Conservation (phyloP, 2,113 vertebrate genomes). For the Nestor notabilis region DNA sequence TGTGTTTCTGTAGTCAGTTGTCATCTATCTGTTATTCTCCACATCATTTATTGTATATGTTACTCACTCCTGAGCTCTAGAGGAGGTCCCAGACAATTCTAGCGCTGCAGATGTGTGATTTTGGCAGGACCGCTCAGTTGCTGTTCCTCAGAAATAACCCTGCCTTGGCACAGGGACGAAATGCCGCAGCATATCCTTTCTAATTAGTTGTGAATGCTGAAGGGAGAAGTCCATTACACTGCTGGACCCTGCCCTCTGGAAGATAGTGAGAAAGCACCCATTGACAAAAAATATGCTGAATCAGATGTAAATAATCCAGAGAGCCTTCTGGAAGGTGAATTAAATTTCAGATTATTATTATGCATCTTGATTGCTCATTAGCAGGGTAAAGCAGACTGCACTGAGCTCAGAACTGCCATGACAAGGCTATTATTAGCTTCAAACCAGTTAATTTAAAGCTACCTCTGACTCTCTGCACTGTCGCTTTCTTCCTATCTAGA, state of each 20-base stretch:
- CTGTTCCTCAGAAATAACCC: not conserved
- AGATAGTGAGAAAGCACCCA: not conserved
- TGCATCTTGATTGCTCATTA: not conserved
- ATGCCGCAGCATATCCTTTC: not conserved
- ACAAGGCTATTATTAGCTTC: not conserved
- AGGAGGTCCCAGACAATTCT: not conserved
- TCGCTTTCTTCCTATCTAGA: not conserved
- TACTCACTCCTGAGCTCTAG: not conserved
- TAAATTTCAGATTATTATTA: not conserved
- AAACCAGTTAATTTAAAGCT: not conserved
- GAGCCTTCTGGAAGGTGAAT: not conserved
- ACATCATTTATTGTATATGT: not conserved
- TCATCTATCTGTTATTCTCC: not conserved
- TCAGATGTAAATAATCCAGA: not conserved
- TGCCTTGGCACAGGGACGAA: not conserved
- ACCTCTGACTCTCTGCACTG: not conserved
- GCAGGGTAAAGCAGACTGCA: not conserved
- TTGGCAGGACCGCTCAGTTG: not conserved
- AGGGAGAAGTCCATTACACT: not conserved
- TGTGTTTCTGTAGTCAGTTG: not conserved
- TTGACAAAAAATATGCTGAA: not conserved
- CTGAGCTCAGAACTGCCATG: not conserved
- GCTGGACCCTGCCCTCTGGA: not conserved
- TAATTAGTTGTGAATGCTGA: not conserved
- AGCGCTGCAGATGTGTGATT: not conserved